Evolutionary conservation across 2,888 invertebrate species (phyloP).

Genomic region (Quadriops clusia): DNA sequence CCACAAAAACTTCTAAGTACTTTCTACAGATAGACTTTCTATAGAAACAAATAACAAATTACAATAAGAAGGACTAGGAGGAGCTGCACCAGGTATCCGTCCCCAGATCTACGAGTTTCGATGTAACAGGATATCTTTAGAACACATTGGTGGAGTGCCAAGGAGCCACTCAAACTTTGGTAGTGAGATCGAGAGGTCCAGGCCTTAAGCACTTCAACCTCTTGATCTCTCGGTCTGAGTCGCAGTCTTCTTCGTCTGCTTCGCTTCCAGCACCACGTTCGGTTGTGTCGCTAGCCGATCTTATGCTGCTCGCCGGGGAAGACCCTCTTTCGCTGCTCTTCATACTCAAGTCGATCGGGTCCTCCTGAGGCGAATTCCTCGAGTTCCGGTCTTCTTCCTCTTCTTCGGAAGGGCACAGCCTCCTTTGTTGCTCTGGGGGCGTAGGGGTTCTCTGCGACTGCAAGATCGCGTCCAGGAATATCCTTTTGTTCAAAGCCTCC

Average conservation of each 20-base stretch:
- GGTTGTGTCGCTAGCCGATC: slow-evolving; percentile 25
- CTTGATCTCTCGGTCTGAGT: slow-evolving; percentile 40
- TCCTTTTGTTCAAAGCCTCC: slow-evolving; percentile 56
- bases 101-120: too few species aligned
- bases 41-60: slow-evolving; percentile 1
- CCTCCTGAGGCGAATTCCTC: slow-evolving; percentile 46
- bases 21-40: neutral
- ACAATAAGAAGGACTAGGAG: slow-evolving; percentile 10
- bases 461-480: slow-evolving; percentile 62
- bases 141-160: slow-evolving; percentile 24
- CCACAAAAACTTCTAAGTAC: neutral
- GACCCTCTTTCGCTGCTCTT: slow-evolving; percentile 46
- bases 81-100: slow-evolving; percentile 23
- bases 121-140: too few species aligned
- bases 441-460: slow-evolving; percentile 53
- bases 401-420: too few species aligned
- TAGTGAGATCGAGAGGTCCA: slow-evolving; percentile 52
- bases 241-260: slow-evolving; percentile 41
- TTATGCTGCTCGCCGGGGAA: slow-evolving; percentile 30
- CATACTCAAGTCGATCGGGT: slow-evolving; percentile 72
- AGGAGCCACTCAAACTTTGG: slow-evolving; percentile 47
- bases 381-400: slow-evolving; percentile 29
- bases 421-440: slow-evolving; percentile 36
- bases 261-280: slow-evolving; percentile 36
- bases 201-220: slow-evolving; percentile 40